These are phyloP conservation scores for Pedicia rivosa DNA, from an alignment of 2,888 invertebrate genomes.

Conservation along the genomic window DNA sequence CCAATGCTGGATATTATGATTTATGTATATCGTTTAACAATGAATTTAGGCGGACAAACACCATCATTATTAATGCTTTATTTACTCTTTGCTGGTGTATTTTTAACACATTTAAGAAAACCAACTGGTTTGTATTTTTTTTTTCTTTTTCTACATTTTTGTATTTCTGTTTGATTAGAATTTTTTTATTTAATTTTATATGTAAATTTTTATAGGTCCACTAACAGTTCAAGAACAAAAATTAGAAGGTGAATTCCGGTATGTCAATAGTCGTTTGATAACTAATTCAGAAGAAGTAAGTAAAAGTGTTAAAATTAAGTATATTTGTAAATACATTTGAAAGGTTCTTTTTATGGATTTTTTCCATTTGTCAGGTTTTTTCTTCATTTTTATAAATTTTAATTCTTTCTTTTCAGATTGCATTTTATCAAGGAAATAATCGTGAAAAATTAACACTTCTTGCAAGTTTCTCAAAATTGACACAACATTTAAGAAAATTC, in stretches of 20 bases:
- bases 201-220: constrained; percentile 29
- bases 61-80: constrained; percentile 81
- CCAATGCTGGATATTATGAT: constrained; percentile 88
- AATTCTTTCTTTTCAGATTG: constrained; percentile 15
- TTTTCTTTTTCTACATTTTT: neutral
- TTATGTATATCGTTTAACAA: constrained; percentile 79
- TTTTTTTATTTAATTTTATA: constrained; percentile 3
- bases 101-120: constrained; percentile 71
- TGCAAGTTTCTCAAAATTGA: constrained; percentile 78
- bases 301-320: neutral
- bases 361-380: neutral
- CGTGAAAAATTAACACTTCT: constrained; percentile 78
- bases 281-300: constrained; percentile 91
- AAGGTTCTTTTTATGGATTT: no score
- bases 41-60: constrained; percentile 75
- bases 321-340: neutral
- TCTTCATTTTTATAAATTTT: neutral
- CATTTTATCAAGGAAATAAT: constrained; percentile 61
- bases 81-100: constrained; percentile 67
- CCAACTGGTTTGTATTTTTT: constrained; percentile 48
- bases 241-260: constrained; percentile 96
- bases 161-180: neutral
- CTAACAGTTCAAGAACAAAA: constrained; percentile 91
- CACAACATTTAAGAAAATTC: constrained; percentile 69
- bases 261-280: constrained; percentile 89